Evolutionary conservation across 2,888 invertebrate species (phyloP).

Genomic region (Gasteruption jaculator): DNA sequence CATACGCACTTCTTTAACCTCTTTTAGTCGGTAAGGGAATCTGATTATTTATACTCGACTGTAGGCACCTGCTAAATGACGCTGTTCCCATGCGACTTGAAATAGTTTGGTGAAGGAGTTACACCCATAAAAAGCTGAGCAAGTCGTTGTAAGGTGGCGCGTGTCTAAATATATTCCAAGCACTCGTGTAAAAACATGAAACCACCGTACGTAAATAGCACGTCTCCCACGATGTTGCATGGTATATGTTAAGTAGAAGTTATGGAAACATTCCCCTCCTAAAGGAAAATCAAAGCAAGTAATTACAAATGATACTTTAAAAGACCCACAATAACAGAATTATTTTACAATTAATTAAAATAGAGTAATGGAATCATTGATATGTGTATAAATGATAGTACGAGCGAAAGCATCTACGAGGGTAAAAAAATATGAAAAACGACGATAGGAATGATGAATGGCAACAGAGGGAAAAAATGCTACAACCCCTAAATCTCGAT

Average conservation of each 20-base stretch:
- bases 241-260: too few relatives aligned
- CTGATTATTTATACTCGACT: slow-evolving; percentile 43
- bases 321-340: neutral
- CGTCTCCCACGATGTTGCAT: slow-evolving; percentile 43
- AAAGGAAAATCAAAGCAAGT: too few relatives aligned
- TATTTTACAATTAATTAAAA: slow-evolving; percentile 1
- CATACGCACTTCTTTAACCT: too few relatives aligned
- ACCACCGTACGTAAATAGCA: slow-evolving; percentile 39
- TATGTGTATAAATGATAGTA: too few relatives aligned
- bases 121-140: slow-evolving; percentile 28
- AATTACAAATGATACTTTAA: too few relatives aligned
- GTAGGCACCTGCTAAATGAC: slow-evolving; percentile 42
- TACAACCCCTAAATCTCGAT: slow-evolving; percentile 31
- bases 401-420: slow-evolving; percentile 15
- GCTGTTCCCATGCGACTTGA: slow-evolving; percentile 45
- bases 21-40: slow-evolving; percentile 22
- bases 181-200: slow-evolving; percentile 30
- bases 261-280: too few relatives aligned
- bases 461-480: slow-evolving; percentile 21
- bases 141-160: slow-evolving; percentile 31
- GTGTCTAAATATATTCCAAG: slow-evolving; percentile 36
- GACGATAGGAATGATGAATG: slow-evolving; percentile 33
- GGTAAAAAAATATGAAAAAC: slow-evolving; percentile 11
- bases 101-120: slow-evolving; percentile 33
- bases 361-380: neutral